Percentiles rank a stretch among this genome's conserved stretches.
phyloP scores from a whole-genome alignment of 1,140 invertebrate genomes.

The Cryptotermes secundus region DNA sequence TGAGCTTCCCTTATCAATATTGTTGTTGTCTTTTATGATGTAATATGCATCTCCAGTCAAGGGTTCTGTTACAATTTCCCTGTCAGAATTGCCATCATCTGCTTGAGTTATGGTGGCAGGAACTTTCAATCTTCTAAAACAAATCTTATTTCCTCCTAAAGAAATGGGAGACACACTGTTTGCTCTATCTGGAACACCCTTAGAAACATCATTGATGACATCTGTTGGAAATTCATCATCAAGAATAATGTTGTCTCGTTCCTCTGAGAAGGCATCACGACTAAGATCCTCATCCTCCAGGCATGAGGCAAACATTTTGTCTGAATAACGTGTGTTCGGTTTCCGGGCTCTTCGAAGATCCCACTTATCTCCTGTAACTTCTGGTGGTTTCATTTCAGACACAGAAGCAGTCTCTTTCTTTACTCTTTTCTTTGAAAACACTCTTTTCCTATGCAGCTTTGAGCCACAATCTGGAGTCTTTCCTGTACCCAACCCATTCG shows the following conservation, averaged over 20 bases:
- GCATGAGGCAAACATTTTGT: not conserved
- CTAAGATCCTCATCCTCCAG: not conserved
- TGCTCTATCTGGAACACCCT: not conserved
- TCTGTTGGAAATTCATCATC: not conserved
- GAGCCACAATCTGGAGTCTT: not conserved
- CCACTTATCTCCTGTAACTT: not conserved
- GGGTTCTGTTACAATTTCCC: not conserved
- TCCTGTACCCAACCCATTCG: not conserved
- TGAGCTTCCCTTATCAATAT: slow-evolving; percentile 24
- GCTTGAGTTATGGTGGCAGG: not conserved
- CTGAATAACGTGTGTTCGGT: not conserved
- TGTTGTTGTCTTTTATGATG: slow-evolving; percentile 22
- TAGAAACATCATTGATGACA: not conserved
- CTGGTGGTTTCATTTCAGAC: not conserved
- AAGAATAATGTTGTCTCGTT: not conserved
- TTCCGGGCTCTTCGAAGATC: not conserved
- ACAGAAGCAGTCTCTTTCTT: not conserved
- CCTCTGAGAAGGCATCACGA: not conserved
- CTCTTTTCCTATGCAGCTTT: not conserved
- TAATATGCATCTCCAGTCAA: not conserved
- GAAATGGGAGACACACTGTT: not conserved
- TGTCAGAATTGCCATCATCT: slow-evolving; percentile 10
- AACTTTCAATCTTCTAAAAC: not conserved
- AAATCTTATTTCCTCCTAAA: not conserved
- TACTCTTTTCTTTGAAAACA: not conserved